A percentile compares a stretch with the other conserved stretches of the same genome.
Conservation (phyloP, 1,140 invertebrate genomes). For the Drosophila obscura region DNA sequence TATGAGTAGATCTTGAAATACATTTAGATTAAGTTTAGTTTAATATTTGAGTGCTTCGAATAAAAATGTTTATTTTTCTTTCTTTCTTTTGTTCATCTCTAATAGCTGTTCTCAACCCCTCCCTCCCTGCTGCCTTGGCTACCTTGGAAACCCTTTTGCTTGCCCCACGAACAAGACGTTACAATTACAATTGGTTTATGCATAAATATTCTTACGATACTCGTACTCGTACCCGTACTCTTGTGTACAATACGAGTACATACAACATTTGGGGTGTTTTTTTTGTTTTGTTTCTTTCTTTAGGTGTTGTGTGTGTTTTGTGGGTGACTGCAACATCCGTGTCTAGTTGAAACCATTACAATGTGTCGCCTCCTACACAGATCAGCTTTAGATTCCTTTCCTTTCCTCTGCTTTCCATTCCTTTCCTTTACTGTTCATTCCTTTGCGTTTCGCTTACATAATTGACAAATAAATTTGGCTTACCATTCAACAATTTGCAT, state of each 20-base stretch:
- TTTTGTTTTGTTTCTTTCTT: no score
- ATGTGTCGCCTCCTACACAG: slow-evolving; percentile 44
- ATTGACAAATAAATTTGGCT: slow-evolving; percentile 81
- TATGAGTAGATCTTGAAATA: slow-evolving; percentile 37
- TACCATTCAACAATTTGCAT: slow-evolving; percentile 75
- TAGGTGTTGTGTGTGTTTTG: slow-evolving; percentile 7
- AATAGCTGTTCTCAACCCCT: slow-evolving; percentile 15
- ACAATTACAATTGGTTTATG: slow-evolving; percentile 32
- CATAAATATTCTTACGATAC: slow-evolving; percentile 37
- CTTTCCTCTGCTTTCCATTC: slow-evolving; percentile 2
- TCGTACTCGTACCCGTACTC: neutral
- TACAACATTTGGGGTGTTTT: no score
- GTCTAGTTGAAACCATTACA: slow-evolving; percentile 72
- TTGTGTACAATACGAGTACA: neutral
- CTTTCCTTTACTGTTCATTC: slow-evolving; percentile 5
- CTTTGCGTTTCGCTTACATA: slow-evolving; percentile 43
- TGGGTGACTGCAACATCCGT: slow-evolving; percentile 60
- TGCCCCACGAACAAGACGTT: slow-evolving; percentile 33
- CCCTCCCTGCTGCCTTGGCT: slow-evolving; percentile 38
- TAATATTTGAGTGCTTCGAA: slow-evolving; percentile 44
- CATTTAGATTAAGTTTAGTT: slow-evolving; percentile 32
- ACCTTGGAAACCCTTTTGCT: slow-evolving; percentile 61
- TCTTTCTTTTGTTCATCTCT: neutral
- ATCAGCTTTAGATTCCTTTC: slow-evolving; percentile 51
- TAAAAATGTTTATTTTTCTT: slow-evolving; percentile 22